Base-by-base conservation (phyloP, 2,797 vertebrate genomes). In the Myotis findleyi region DNA sequence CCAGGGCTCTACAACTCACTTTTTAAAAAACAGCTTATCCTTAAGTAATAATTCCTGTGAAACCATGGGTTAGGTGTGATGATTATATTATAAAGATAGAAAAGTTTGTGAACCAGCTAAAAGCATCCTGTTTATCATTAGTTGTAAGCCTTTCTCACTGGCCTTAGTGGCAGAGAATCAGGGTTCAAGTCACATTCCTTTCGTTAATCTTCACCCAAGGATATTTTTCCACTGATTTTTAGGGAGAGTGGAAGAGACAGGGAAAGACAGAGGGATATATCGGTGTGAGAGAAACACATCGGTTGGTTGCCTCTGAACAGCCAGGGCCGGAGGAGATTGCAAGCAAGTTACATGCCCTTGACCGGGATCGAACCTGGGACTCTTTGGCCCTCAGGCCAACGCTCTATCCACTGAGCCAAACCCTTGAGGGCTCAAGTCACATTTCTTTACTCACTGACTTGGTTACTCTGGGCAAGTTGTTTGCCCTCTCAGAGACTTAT, bases 401-500 rank as follows among this genome's bases (percentile, higher is more conserved):
- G 11, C 25, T 27, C 25, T 59, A 2, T 30, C 59, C 59, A 62
- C 59, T 30, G 59, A 62, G 59, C 27, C 59, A 62, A 14, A 30
- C 27, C 59, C 6, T 25, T 25, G 12, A 30, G 57, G 57, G 25
- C 25, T 59, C 73, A 16, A 51, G 95, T 88, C 73, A 68, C 73
- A 68, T 47, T 68, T 55, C 47, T 93, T 44, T 62, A 9, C 12
- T 84, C 30, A 47, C 21, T 62, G 38, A 23, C 23, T 87, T 30
- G 12, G 20, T 68, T 89, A 33, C 62, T 21, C 7, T 82, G 68
- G 71, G 49, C 82, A 82, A 64, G 86, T 94, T 66, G 36, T 71
- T 96, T 95, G 89, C 49, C 25, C 11, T 87, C 27, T 92, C 18
- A 7, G 75, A 80, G 73, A 18, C 36, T 44, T 93, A 30, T 53